Evolutionary conservation across 1,140 invertebrate species (phyloP), one percentile per base, ranked within the genome.

Genomic region (Trissolcus basalis): DNA sequence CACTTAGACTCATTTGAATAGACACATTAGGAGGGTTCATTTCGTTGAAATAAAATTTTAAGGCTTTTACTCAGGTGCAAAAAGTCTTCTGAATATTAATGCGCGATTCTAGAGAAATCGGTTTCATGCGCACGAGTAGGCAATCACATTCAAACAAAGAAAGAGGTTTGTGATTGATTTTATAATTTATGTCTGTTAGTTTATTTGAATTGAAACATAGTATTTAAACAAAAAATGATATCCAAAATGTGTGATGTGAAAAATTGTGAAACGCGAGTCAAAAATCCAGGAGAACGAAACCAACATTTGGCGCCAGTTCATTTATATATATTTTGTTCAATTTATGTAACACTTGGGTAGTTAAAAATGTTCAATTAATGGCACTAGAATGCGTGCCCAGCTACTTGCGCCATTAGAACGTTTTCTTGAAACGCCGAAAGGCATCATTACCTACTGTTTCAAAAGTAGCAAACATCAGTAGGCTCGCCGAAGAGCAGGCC

Each of bases 361-460:
- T 27, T 27, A 27, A 27, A 27, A 6, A 6, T 27, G n/a, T 27
- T 27, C 19, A 27, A 27, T 27, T 27, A 6, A 27, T 6, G 19
- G 1, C 19, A 6, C 6, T 27, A 27, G 19, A 64, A 72, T 71
- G 51, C 53, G 33, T 70, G 56, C 50, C 58, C 51, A 59, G 58
- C 58, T 61, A 60, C 60, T 72, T 65, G 69, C 60, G 27, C 58
- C 59, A 70, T 48, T 58, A 13, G 60, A 47, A 49, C 50, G 55
- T 77, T 53, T 56, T 35, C 43, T 49, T 39, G n/a, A 48, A 48
- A 60, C 55, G 67, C 77, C 67, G 49, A 50, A 59, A 75, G 76
- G 76, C 76, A 75, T 78, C 76, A 67, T 78, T 78, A 78, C 51
- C 48, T 15, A 48, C 76, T 51, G 19, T 27, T 27, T 75, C 50